Conservation (phyloP, 1,140 invertebrate genomes). For the Lucilia sericata region DNA sequence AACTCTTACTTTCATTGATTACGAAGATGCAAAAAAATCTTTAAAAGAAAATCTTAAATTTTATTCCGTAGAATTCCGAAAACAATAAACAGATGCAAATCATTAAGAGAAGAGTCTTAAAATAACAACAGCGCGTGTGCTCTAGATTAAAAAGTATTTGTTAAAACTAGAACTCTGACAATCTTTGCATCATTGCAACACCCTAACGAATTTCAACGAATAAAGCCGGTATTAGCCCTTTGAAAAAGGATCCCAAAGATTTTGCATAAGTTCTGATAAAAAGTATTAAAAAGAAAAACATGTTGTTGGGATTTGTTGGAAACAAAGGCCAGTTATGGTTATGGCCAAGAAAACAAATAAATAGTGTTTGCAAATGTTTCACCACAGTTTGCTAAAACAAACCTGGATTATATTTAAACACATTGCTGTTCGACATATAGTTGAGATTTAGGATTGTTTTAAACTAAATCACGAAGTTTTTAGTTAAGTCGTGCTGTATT, state of each 20-base stretch:
- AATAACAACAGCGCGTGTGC: constrained; percentile 31
- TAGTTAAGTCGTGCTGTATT: not conserved
- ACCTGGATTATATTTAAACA: not conserved
- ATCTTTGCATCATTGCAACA: not conserved
- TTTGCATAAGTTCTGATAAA: constrained; percentile 29
- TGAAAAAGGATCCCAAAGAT: constrained; percentile 16
- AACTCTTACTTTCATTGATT: constrained; percentile 35
- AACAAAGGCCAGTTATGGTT: no score
- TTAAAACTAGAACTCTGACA: constrained; percentile 1
- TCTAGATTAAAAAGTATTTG: constrained; percentile 40
- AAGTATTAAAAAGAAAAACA: no score
- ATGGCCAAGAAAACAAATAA: not conserved
- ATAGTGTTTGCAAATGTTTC: constrained; percentile 33
- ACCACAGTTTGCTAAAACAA: not conserved
- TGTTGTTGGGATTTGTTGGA: not conserved
- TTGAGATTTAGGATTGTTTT: not conserved
- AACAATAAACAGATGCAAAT: constrained; percentile 26
- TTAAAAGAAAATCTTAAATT: constrained; percentile 7
- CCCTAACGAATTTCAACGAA: not conserved
- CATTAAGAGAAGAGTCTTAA: not conserved
- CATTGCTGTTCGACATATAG: not conserved
- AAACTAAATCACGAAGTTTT: constrained; percentile 8
- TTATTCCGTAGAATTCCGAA: not conserved
- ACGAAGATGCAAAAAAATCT: not conserved
- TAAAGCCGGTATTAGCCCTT: constrained; percentile 6